These are phyloP conservation scores for Isurus oxyrinchus DNA, from an alignment of 2,113 vertebrate genomes.

Conservation along the genomic window DNA sequence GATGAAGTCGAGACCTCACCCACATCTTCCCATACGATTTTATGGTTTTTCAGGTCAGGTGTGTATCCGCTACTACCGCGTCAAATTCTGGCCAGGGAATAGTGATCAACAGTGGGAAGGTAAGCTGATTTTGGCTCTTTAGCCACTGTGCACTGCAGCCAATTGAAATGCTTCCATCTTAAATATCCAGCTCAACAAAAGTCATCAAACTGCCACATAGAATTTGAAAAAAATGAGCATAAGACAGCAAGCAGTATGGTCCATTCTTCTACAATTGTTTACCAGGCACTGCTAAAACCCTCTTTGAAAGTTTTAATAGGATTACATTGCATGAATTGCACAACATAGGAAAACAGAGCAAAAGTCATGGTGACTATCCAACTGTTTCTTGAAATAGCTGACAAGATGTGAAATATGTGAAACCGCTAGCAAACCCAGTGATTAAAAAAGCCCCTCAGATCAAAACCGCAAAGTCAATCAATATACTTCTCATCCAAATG, in stretches of 20 bases:
- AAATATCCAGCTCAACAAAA: neutral
- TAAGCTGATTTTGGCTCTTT: neutral
- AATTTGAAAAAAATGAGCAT: neutral
- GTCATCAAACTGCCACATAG: neutral
- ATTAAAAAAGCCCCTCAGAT: neutral
- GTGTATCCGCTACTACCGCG: no score
- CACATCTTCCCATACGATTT: no score
- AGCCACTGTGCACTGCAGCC: neutral
- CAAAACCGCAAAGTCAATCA: neutral
- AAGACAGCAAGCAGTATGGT: neutral
- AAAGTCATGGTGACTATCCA: neutral
- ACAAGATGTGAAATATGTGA: neutral
- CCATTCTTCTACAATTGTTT: neutral
- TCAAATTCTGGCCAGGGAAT: no score
- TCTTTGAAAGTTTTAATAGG: neutral
- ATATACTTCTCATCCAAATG: neutral
- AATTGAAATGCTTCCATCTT: neutral
- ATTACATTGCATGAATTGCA: neutral
- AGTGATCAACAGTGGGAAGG: neutral
- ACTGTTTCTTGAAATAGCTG: neutral
- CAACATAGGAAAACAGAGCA: neutral
- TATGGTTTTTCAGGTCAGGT: no score
- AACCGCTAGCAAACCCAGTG: neutral
- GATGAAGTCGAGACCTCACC: no score
- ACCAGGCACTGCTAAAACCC: neutral